A percentile compares a stretch with the other conserved stretches of the same genome.
Evolutionary conservation across 2,113 vertebrate species (phyloP).

Genomic region (Psephotus haematonotus): DNA sequence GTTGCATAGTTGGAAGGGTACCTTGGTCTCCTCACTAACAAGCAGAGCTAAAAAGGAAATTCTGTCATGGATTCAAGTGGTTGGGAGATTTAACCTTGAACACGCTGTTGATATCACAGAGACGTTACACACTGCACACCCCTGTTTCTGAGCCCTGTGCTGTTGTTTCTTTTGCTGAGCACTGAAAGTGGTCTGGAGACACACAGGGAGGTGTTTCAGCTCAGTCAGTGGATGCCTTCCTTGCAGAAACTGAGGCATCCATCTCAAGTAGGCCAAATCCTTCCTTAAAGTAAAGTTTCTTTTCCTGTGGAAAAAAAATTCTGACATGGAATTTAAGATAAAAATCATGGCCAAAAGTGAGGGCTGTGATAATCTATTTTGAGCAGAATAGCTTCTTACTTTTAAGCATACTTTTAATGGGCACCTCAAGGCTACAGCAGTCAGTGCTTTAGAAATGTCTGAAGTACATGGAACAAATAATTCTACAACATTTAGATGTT

Average conservation of each 20-base stretch:
- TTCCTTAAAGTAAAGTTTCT: not conserved
- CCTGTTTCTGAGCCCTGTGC: not conserved
- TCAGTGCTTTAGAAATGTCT: not conserved
- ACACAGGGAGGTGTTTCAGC: not conserved
- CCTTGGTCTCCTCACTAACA: not conserved
- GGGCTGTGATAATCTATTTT: not conserved
- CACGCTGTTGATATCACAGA: not conserved
- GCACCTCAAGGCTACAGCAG: not conserved
- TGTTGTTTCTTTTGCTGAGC: not conserved
- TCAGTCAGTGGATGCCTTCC: not conserved
- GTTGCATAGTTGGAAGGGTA: not conserved
- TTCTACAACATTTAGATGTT: not conserved
- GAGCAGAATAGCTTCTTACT: not conserved
- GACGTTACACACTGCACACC: rapidly evolving
- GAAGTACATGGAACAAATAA: not conserved
- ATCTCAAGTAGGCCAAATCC: not conserved
- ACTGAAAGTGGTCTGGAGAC: not conserved
- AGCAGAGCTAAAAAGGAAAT: not conserved
- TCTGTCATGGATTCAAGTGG: not conserved
- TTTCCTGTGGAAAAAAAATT: not conserved
- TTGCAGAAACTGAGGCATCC: not conserved
- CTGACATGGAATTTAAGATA: not conserved
- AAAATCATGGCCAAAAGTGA: not conserved
- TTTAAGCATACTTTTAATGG: not conserved
- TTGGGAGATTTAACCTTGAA: not conserved